These are phyloP conservation scores for Asbolus verrucosus DNA, from an alignment of 1,140 invertebrate genomes.

Conservation along the genomic window DNA sequence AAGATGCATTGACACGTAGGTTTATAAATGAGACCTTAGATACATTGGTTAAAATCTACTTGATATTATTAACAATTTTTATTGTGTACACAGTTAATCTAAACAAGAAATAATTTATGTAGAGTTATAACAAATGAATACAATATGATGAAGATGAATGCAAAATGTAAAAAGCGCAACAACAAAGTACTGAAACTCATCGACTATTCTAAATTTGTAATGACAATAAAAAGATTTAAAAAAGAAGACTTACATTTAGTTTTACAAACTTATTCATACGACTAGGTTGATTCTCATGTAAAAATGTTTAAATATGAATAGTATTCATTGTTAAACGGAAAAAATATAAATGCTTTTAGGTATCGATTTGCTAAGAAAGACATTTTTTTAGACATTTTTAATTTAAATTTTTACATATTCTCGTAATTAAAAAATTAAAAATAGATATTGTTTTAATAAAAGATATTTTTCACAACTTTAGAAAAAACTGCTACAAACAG, in stretches of 20 bases:
- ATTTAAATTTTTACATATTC: not conserved
- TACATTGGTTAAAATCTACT: too few relatives aligned
- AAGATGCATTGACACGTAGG: too few relatives aligned
- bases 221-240: constrained; percentile 11
- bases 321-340: constrained; percentile 6
- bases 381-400: not conserved
- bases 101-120: too few relatives aligned
- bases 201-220: constrained; percentile 3
- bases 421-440: not conserved
- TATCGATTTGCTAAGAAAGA: not conserved
- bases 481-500: not conserved
- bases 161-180: constrained; percentile 17
- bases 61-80: too few relatives aligned
- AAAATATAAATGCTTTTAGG: constrained; percentile 1
- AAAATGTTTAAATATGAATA: constrained; percentile 9
- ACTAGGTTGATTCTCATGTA: constrained; percentile 6
- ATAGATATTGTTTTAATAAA: not conserved
- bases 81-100: too few relatives aligned
- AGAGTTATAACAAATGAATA: too few relatives aligned
- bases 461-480: not conserved
- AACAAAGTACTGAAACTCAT: constrained; percentile 6
- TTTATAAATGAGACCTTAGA: too few relatives aligned
- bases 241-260: constrained; percentile 21
- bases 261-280: constrained; percentile 8
- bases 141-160: constrained; percentile 4